phyloP scores from a whole-genome alignment of 2,113 vertebrate genomes.

The Myxocyprinus asiaticus region DNA sequence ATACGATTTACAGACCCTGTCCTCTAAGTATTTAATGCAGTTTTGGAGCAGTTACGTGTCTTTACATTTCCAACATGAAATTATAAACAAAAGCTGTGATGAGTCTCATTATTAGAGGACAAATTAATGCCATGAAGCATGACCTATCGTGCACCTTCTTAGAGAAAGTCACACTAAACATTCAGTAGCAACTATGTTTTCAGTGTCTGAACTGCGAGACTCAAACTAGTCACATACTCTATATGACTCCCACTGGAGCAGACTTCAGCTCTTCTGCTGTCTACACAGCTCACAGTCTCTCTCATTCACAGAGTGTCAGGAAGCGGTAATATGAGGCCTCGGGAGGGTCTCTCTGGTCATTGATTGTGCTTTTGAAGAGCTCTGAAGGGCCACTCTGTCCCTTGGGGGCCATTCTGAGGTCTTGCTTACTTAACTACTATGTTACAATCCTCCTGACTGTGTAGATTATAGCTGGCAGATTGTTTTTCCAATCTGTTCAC shows the following conservation, averaged over 20 bases:
- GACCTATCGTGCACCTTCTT: background rate
- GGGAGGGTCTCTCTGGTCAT: constrained; percentile 30
- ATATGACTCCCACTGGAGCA: background rate
- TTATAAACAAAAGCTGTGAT: too few species aligned
- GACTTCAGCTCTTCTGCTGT: constrained; percentile 19
- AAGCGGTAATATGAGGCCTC: constrained; percentile 38
- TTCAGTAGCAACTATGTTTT: background rate
- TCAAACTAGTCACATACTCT: background rate
- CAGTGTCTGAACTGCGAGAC: constrained; percentile 1
- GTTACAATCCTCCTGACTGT: constrained; percentile 28
- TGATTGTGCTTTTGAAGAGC: constrained; percentile 44
- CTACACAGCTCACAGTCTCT: constrained; percentile 22
- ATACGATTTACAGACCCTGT: too few species aligned
- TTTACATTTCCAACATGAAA: too few species aligned
- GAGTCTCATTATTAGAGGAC: background rate
- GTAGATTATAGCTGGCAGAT: constrained; percentile 20
- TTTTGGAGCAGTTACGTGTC: too few species aligned
- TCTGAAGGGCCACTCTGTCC: constrained; percentile 13
- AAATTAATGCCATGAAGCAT: background rate
- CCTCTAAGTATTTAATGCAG: too few species aligned
- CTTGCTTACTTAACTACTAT: constrained; percentile 44
- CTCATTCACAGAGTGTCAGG: constrained; percentile 9
- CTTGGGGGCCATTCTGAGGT: constrained; percentile 33
- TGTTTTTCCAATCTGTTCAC: too few species aligned
- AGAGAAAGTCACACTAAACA: background rate